Evolutionary conservation across 2,797 vertebrate species (phyloP).

Genomic region (Danio choprae): DNA sequence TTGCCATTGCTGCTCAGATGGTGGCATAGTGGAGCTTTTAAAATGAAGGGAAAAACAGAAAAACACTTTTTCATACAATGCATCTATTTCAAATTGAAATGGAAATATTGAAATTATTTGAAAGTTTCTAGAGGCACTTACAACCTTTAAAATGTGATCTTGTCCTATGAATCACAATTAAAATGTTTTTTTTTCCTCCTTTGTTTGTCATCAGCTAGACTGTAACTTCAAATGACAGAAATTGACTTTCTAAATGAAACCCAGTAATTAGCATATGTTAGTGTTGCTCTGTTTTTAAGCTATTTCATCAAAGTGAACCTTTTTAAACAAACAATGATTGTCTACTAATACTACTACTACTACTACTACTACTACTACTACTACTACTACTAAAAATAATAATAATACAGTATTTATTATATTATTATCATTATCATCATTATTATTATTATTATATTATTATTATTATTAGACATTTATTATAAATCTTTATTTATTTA

Average conservation of each 20-base stretch:
- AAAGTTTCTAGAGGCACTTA: slow-evolving; percentile 13
- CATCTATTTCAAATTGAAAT: slow-evolving; percentile 37
- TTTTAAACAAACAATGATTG: neutral
- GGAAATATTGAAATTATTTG: slow-evolving; percentile 5
- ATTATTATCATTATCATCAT: too few relatives aligned
- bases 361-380: too few relatives aligned
- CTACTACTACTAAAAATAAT: too few relatives aligned
- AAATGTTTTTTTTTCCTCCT: neutral
- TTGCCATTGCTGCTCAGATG: neutral
- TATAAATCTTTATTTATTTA: too few relatives aligned
- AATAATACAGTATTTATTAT: too few relatives aligned
- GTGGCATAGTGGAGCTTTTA: slow-evolving; percentile 36
- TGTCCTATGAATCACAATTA: neutral
- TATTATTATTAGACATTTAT: too few relatives aligned
- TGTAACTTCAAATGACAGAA: neutral
- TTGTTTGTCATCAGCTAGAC: neutral
- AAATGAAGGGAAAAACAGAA: slow-evolving; percentile 15
- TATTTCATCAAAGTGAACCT: neutral
- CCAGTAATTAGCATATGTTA: slow-evolving; percentile 27
- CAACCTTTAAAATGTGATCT: neutral
- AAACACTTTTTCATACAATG: slow-evolving; percentile 25
- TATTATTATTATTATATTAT: too few relatives aligned
- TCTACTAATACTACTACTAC: too few relatives aligned
- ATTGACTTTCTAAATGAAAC: slow-evolving; percentile 28
- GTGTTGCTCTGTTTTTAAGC: neutral